A percentile compares a stretch with the other conserved stretches of the same genome.
Conservation (phyloP, 1,140 invertebrate genomes). For the Phymastichus coffea region DNA sequence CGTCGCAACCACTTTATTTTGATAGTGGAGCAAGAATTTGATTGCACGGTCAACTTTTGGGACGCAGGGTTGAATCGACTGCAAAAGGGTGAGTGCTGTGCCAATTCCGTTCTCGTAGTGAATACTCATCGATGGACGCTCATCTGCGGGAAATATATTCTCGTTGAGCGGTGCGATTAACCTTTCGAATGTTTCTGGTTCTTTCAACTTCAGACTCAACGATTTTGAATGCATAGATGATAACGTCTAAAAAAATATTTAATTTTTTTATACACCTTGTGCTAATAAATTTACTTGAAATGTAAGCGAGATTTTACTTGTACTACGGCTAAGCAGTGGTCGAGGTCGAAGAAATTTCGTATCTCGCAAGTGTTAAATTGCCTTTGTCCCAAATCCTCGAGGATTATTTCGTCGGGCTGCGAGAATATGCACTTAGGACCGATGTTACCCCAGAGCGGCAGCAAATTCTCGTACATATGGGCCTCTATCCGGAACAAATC, state of each 20-base stretch:
- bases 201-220: slow-evolving; percentile 42
- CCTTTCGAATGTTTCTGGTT: slow-evolving; percentile 35
- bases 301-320: slow-evolving; percentile 27
- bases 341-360: slow-evolving; percentile 41
- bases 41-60: slow-evolving; percentile 7
- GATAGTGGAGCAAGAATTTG: slow-evolving; percentile 8
- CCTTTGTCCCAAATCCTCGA: slow-evolving; percentile 48
- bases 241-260: slow-evolving; percentile 47
- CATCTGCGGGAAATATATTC: slow-evolving; percentile 32
- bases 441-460: slow-evolving; percentile 33
- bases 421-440: slow-evolving; percentile 38
- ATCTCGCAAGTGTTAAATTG: slow-evolving; percentile 43
- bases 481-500: slow-evolving; percentile 41
- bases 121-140: slow-evolving; percentile 8
- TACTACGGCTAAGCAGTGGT: slow-evolving; percentile 45
- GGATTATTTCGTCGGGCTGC: slow-evolving; percentile 41
- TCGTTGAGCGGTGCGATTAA: slow-evolving; percentile 33
- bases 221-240: slow-evolving; percentile 50
- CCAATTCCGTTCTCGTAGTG: slow-evolving; percentile 25
- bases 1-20: slow-evolving; percentile 10
- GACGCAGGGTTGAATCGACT: slow-evolving; percentile 26
- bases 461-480: slow-evolving; percentile 37
- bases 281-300: too few relatives aligned
- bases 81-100: slow-evolving; percentile 25
- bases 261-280: too few relatives aligned